Evolutionary conservation across 2,113 vertebrate genomes (phyloP).

Genomic region (Martes martes): DNA sequence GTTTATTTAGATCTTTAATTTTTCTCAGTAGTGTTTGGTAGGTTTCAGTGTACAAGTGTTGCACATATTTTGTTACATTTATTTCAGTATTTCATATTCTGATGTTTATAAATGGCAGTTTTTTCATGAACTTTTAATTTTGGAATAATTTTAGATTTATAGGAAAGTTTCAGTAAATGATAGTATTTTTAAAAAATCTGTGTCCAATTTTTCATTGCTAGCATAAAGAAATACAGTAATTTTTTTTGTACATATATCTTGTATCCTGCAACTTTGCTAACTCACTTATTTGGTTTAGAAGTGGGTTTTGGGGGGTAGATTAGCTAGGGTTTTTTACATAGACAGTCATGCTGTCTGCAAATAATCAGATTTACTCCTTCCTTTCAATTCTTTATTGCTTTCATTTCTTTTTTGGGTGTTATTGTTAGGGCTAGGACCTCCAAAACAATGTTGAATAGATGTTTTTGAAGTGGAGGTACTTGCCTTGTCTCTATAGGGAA

Average conservation of each 20-base stretch:
- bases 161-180: neutral
- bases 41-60: neutral
- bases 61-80: neutral
- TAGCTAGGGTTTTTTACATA: neutral
- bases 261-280: neutral
- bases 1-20: neutral
- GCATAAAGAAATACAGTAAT: neutral
- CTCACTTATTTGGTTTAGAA: neutral
- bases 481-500: neutral
- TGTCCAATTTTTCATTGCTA: neutral
- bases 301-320: neutral
- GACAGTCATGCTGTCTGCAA: neutral
- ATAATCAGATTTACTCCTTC: constrained; percentile 2
- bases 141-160: neutral
- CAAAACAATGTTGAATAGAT: neutral
- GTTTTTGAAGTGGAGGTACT: neutral
- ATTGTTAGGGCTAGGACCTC: neutral
- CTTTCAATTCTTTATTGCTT: neutral
- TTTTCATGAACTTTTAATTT: neutral
- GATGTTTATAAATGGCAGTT: neutral
- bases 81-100: neutral
- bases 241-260: neutral
- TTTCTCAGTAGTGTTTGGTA: neutral
- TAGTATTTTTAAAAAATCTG: neutral
- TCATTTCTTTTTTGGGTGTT: neutral